These are phyloP conservation scores for Andrena chrysosceles DNA, from an alignment of 2,888 invertebrate genomes.

Conservation along the genomic window DNA sequence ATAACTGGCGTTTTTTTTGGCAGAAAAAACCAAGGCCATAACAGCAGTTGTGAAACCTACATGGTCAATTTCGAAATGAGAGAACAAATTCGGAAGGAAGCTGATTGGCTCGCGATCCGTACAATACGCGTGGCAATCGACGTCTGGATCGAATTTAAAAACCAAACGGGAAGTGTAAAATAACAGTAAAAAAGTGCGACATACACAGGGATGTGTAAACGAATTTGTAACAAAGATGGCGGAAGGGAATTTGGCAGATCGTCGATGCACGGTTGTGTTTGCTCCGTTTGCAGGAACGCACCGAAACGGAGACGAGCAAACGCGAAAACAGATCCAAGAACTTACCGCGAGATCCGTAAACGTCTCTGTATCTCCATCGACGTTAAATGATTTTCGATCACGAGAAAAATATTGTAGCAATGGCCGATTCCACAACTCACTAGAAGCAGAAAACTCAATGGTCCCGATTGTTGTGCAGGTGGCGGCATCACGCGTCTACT, in stretches of 20 bases:
- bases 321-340: slow-evolving; percentile 17
- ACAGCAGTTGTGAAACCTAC: slow-evolving; percentile 68
- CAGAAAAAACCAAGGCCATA: slow-evolving; percentile 72
- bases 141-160: neutral
- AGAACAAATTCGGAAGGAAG: slow-evolving; percentile 18
- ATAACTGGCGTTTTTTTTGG: slow-evolving; percentile 67
- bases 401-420: slow-evolving; percentile 75
- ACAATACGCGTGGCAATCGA: neutral
- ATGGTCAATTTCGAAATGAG: slow-evolving; percentile 38
- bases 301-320: neutral
- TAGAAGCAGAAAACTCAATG: slow-evolving; percentile 76
- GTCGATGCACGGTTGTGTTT: slow-evolving; percentile 45
- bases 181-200: slow-evolving; percentile 49
- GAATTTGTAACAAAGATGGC: slow-evolving; percentile 81
- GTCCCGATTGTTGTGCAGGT: slow-evolving; percentile 65
- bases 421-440: slow-evolving; percentile 77
- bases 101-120: neutral
- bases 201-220: slow-evolving; percentile 72
- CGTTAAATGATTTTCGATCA: slow-evolving; percentile 46
- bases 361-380: slow-evolving; percentile 53
- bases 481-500: slow-evolving; percentile 72
- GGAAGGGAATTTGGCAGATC: slow-evolving; percentile 73
- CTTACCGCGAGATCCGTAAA: slow-evolving; percentile 58
- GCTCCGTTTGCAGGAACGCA: neutral
- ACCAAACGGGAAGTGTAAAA: neutral